Percentiles rank a stretch among this genome's conserved stretches.
Evolutionary conservation across 2,797 vertebrate species (phyloP).

Genomic region (Pteropus rufus): DNA sequence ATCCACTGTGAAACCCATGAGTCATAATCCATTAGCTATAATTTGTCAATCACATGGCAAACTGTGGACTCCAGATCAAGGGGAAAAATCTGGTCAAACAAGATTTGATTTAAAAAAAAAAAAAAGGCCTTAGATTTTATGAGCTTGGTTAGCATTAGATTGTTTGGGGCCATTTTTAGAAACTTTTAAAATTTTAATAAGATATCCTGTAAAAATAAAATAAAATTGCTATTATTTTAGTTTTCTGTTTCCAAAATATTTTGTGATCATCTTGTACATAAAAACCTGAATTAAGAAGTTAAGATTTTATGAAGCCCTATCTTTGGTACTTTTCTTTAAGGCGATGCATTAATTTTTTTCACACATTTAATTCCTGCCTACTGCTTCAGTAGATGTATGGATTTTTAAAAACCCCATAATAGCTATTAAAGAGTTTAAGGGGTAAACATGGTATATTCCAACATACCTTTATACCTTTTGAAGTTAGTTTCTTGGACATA

Average conservation of each 20-base stretch:
- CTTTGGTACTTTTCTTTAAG: conserved; percentile 22
- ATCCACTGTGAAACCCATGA: neutral
- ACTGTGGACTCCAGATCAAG: neutral
- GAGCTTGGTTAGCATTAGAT: neutral
- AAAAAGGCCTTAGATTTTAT: neutral
- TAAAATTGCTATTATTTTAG: neutral
- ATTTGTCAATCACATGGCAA: neutral
- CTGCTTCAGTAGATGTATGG: neutral
- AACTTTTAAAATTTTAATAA: neutral
- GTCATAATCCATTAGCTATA: neutral
- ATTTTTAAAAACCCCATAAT: neutral
- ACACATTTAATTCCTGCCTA: conserved; percentile 13
- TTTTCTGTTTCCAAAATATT: neutral
- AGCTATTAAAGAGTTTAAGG: neutral
- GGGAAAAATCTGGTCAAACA: neutral
- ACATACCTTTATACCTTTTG: neutral
- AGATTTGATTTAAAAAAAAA: neutral
- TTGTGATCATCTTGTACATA: neutral
- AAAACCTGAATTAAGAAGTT: neutral
- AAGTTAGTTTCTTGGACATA: neutral
- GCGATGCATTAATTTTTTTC: neutral
- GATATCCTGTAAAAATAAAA: neutral
- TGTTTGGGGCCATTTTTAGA: neutral
- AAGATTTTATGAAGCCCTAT: neutral
- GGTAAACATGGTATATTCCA: neutral